Evolutionary conservation across 2,113 vertebrate genomes (phyloP).

Genomic region (Mus pahari): DNA sequence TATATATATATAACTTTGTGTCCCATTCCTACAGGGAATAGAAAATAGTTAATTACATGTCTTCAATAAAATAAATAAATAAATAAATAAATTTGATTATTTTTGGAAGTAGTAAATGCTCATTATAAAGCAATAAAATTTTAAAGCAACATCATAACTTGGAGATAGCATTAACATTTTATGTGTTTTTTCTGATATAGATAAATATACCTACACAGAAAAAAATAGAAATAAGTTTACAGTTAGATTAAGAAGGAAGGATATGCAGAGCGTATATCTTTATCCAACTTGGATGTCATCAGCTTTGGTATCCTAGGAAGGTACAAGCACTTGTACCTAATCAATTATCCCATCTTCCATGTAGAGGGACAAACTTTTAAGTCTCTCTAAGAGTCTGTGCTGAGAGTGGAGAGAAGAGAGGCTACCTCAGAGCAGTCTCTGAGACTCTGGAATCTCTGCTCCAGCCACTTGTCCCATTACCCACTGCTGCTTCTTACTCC

Average conservation of each 20-base stretch:
- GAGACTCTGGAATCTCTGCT: neutral
- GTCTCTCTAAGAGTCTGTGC: neutral
- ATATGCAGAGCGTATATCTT: neutral
- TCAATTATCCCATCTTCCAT: neutral
- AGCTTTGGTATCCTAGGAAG: neutral
- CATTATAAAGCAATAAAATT: conserved; percentile 10
- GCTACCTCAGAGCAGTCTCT: neutral
- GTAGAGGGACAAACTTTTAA: neutral
- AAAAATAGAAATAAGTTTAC: neutral
- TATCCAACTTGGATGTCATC: neutral
- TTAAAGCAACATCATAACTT: neutral
- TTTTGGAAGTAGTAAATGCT: neutral
- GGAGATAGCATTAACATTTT: conserved; percentile 19
- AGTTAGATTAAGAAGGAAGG: conserved; percentile 19
- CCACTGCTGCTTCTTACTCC: neutral
- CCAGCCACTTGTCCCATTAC: neutral
- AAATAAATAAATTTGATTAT: neutral
- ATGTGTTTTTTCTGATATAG: neutral
- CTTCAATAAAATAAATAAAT: conserved; percentile 28
- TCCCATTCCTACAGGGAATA: neutral
- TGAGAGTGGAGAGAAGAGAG: neutral
- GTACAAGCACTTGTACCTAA: neutral
- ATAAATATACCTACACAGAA: neutral
- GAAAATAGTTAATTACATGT: conserved; percentile 35
- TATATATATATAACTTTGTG: conserved; percentile 11